Conservation (phyloP, 1,140 invertebrate species). For the Lineus longissimus region DNA sequence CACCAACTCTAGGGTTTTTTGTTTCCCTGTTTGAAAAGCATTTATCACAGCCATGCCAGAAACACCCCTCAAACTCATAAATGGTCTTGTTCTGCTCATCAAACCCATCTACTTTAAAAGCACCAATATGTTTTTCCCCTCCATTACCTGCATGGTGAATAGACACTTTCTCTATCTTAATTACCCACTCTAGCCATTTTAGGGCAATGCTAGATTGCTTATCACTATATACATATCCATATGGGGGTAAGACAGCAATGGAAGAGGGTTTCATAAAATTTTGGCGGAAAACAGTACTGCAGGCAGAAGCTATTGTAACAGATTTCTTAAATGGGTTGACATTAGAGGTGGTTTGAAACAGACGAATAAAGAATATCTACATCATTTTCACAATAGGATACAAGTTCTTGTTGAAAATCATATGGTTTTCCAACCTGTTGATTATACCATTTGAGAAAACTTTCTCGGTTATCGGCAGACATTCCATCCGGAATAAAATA, state of each 20-base stretch:
- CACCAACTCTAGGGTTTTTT: slow-evolving; percentile 12
- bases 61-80: slow-evolving; percentile 28
- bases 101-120: slow-evolving; percentile 16
- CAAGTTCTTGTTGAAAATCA: slow-evolving; percentile 14
- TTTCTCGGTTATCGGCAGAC: neutral
- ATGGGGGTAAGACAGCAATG: no score
- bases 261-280: no score
- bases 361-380: slow-evolving; percentile 14
- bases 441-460: slow-evolving; percentile 17
- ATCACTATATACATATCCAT: no score
- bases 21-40: slow-evolving; percentile 21
- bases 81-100: slow-evolving; percentile 8
- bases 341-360: no score
- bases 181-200: no score
- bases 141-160: slow-evolving; percentile 21
- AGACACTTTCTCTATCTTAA: slow-evolving; percentile 6
- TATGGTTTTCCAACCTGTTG: slow-evolving; percentile 5
- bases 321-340: no score
- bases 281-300: no score
- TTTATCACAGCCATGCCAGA: slow-evolving; percentile 26
- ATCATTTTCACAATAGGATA: neutral
- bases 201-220: no score
- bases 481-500: slow-evolving; percentile 15
- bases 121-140: slow-evolving; percentile 5
- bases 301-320: no score